Evolutionary conservation across 1,140 invertebrate species (phyloP).

Genomic region (Drosophila kohkoa): DNA sequence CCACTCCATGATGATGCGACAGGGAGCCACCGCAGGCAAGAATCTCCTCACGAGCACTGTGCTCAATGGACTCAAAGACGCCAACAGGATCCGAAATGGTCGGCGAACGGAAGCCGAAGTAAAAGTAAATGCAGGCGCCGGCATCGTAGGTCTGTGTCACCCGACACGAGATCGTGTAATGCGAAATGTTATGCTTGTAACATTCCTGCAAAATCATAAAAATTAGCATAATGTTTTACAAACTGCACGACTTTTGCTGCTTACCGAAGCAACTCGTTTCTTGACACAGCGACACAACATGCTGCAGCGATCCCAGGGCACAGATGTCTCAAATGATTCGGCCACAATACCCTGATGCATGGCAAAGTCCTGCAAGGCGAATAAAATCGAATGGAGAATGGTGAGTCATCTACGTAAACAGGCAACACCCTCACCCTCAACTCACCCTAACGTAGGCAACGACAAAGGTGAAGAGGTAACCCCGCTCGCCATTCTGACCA

Average conservation of each 20-base stretch:
- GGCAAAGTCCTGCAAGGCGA: slow-evolving; percentile 92
- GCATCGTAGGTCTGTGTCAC: slow-evolving; percentile 98
- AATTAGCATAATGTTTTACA: too few species aligned
- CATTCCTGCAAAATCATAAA: slow-evolving; percentile 88
- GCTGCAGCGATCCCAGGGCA: slow-evolving; percentile 96
- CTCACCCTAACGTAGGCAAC: slow-evolving; percentile 98
- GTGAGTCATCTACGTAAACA: background rate
- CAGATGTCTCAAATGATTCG: slow-evolving; percentile 99
- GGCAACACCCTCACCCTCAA: slow-evolving; percentile 14
- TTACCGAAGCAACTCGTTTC: slow-evolving; percentile 87
- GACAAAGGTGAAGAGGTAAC: slow-evolving; percentile 98
- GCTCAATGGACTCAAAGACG: slow-evolving; percentile 94
- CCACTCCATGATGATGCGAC: slow-evolving; percentile 98
- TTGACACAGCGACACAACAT: slow-evolving; percentile 96
- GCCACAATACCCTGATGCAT: slow-evolving; percentile 95
- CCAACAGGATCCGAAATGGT: slow-evolving; percentile 90
- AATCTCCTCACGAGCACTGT: slow-evolving; percentile 95
- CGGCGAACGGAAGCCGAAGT: slow-evolving; percentile 96
- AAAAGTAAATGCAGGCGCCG: slow-evolving; percentile 99
- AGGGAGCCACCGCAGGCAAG: slow-evolving; percentile 95
- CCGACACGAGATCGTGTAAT: slow-evolving; percentile 91
- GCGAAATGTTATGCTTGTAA: slow-evolving; percentile 86
- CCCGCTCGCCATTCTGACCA: slow-evolving; percentile 96
- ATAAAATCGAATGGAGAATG: slow-evolving; percentile 3
- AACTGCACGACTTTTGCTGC: slow-evolving; percentile 17